Evolutionary conservation across 2,797 vertebrate species (phyloP), one percentile per base, ranked within the genome.

Genomic region (Euthynnus affinis): DNA sequence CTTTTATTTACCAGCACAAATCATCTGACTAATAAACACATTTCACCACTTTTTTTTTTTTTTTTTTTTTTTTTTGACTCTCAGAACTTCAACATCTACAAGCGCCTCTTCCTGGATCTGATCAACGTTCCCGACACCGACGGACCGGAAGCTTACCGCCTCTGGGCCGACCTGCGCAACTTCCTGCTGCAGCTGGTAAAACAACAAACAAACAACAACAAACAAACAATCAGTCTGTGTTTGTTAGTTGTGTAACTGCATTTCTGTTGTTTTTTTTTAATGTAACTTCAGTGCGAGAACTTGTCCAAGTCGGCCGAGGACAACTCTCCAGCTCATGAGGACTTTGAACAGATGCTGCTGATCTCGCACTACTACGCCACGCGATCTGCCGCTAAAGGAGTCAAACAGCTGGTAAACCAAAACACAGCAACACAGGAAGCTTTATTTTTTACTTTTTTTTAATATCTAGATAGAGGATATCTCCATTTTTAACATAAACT

Each of bases 1-100:
- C 29, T 23, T 27, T 17, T 62, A 17, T 70, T 17, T 62, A 17
- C 14, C 20, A 51, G 7, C 25, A 22, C 9, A 46, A 18, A 56
- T 6, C n/a, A 48, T 57, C 20, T 7, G 61, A 29, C 61, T 17
- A 3, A 2, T 44, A 18, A 52, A 27, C 9, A 8, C 6, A 1
- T 55, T 17, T 59, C 14, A 13, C 20, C 12, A 2, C 53, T 27
- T 6, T 20, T 1, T n/a, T n/a, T n/a, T n/a, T n/a, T n/a, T n/a
- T n/a, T n/a, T n/a, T n/a, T n/a, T n/a, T n/a, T n/a, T n/a, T n/a
- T n/a, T n/a, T n/a, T 95, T 99, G 97, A 8, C 9, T 66, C 65
- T 37, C 87, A 99, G 98, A 99, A 99, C 90, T 99, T 99, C 85
- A 99, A 99, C 93, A 99, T 99, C 85, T 99, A 99, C 83, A 99